Evolutionary conservation across 2,797 vertebrate genomes (phyloP).

Genomic region (Heteromormyrus szaboi): DNA sequence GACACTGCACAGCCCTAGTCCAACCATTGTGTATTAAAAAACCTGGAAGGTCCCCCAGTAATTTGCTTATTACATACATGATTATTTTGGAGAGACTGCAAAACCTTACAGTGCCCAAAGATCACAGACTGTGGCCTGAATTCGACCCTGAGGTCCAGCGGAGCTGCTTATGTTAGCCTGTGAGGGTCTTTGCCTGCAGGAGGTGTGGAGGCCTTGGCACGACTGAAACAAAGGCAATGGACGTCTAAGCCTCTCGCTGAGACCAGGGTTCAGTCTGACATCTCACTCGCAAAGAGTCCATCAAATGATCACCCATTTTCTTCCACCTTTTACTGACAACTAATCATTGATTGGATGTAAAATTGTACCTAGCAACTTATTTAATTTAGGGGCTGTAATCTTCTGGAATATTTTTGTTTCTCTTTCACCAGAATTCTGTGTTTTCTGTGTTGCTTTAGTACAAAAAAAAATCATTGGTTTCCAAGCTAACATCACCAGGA

Average conservation of each 20-base stretch:
- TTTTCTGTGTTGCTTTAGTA: constrained; percentile 26
- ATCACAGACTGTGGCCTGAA: constrained; percentile 7
- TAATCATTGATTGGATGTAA: neutral
- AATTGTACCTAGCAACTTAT: neutral
- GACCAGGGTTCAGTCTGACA: neutral
- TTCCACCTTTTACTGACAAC: neutral
- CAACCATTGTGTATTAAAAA: neutral
- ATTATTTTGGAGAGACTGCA: neutral
- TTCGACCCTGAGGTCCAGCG: neutral
- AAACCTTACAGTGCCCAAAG: neutral
- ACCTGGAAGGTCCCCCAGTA: neutral
- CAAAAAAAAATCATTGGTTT: neutral
- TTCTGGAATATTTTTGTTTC: constrained; percentile 43
- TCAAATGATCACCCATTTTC: neutral
- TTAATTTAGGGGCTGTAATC: neutral
- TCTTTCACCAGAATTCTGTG: constrained; percentile 38
- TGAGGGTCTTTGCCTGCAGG: neutral
- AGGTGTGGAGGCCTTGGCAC: neutral
- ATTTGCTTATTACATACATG: neutral
- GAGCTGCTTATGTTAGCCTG: neutral
- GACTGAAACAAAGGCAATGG: neutral
- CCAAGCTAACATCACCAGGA: neutral
- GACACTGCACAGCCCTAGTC: neutral
- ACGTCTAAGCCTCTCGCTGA: neutral
- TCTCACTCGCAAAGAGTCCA: neutral